Evolutionary conservation across 2,113 vertebrate species (phyloP).

Genomic region (Boleophthalmus pectinirostris): DNA sequence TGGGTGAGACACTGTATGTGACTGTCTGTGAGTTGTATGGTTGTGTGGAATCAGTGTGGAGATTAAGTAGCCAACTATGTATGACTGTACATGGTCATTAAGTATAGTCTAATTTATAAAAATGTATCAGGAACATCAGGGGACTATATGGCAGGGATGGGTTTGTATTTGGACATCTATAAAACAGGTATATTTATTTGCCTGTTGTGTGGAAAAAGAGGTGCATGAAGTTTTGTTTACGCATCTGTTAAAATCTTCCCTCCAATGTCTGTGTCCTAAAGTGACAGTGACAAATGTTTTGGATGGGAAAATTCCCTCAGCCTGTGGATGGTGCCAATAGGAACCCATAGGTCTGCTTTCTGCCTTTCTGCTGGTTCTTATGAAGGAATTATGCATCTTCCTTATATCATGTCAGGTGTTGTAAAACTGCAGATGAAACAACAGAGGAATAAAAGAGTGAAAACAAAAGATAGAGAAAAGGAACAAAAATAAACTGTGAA

Average conservation of each 20-base stretch:
- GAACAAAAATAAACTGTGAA: constrained; percentile 71
- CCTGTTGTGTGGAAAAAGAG: neutral
- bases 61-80: too few species aligned
- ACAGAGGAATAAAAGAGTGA: constrained; percentile 44
- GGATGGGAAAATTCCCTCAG: constrained; percentile 4
- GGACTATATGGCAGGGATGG: too few species aligned
- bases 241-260: neutral
- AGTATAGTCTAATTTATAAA: too few species aligned
- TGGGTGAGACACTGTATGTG: too few species aligned
- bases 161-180: too few species aligned
- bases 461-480: constrained; percentile 55
- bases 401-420: neutral
- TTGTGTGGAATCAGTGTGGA: too few species aligned
- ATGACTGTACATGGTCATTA: too few species aligned
- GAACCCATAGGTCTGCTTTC: constrained; percentile 6
- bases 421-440: constrained; percentile 43
- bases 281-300: constrained; percentile 32
- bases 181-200: too few species aligned
- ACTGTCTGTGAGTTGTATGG: too few species aligned
- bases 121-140: too few species aligned
- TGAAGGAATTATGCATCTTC: constrained; percentile 14
- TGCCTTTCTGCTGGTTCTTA: constrained; percentile 12
- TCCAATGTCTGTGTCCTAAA: neutral
- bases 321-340: constrained; percentile 22
- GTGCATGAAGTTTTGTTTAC: too few species aligned